These are phyloP conservation scores for Leucosticte australis DNA, from an alignment of 2,113 vertebrate genomes.

Conservation along the genomic window DNA sequence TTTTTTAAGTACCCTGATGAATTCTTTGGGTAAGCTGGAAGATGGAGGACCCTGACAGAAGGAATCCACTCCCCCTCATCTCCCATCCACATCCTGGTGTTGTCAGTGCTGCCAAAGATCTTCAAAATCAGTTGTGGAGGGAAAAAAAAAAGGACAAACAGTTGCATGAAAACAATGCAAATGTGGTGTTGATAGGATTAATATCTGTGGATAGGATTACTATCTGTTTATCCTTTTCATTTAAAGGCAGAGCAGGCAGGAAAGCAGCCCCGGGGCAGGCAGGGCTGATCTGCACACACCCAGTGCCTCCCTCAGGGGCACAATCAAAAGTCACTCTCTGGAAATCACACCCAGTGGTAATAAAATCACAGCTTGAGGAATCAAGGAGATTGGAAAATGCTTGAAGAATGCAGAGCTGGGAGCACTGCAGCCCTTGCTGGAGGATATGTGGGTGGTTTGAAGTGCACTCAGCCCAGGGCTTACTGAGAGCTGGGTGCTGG, in stretches of 20 bases:
- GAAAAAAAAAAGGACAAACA: neutral
- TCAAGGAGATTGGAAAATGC: neutral
- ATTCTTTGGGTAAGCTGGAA: neutral
- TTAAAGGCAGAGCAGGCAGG: neutral
- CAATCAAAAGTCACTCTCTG: neutral
- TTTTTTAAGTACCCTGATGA: neutral
- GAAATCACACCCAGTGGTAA: neutral
- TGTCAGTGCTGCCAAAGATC: neutral
- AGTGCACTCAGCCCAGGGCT: neutral
- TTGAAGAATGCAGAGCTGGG: neutral
- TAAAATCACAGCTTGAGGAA: neutral
- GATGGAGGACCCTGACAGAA: neutral
- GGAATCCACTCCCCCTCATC: neutral
- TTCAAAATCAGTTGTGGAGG: neutral
- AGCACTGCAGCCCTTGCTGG: neutral
- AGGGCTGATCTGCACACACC: neutral
- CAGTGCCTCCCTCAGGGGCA: neutral
- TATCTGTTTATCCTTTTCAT: too few species aligned
- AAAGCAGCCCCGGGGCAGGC: neutral
- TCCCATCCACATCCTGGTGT: neutral
- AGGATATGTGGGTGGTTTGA: fast-evolving
- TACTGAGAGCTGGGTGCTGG: neutral
- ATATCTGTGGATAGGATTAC: neutral
- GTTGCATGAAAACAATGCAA: neutral
- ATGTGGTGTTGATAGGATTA: neutral